Evolutionary conservation across 2,888 invertebrate genomes (phyloP).

Genomic region (Polyommatus iphigenia): DNA sequence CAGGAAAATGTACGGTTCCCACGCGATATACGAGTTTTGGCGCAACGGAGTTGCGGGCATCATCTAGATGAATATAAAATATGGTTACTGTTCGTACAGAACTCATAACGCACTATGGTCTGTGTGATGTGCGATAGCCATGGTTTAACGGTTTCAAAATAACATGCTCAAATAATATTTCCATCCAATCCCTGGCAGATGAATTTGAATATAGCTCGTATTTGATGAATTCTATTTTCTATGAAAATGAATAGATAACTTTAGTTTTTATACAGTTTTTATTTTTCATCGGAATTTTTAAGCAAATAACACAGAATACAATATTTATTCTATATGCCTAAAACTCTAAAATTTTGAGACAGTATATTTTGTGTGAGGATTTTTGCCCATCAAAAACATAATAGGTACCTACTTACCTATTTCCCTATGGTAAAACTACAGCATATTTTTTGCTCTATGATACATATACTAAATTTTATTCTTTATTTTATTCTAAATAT

Average conservation of each 20-base stretch:
- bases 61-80: too few species aligned
- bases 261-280: not conserved
- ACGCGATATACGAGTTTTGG: too few species aligned
- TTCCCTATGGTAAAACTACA: too few species aligned
- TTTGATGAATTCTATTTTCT: not conserved
- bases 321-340: not conserved
- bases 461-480: too few species aligned
- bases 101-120: not conserved
- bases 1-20: too few species aligned
- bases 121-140: not conserved
- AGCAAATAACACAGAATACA: not conserved
- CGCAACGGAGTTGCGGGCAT: too few species aligned
- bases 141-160: not conserved
- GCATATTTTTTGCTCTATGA: too few species aligned
- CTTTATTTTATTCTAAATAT: too few species aligned
- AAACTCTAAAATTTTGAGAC: too few species aligned
- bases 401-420: too few species aligned
- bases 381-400: too few species aligned
- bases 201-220: not conserved
- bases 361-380: too few species aligned
- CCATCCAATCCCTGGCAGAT: not conserved
- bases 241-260: not conserved
- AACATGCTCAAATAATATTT: not conserved
- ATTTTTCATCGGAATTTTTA: not conserved
- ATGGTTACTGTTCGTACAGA: not conserved